Evolutionary conservation across 2,888 invertebrate species (phyloP).

Genomic region (Xanthia icteritia): DNA sequence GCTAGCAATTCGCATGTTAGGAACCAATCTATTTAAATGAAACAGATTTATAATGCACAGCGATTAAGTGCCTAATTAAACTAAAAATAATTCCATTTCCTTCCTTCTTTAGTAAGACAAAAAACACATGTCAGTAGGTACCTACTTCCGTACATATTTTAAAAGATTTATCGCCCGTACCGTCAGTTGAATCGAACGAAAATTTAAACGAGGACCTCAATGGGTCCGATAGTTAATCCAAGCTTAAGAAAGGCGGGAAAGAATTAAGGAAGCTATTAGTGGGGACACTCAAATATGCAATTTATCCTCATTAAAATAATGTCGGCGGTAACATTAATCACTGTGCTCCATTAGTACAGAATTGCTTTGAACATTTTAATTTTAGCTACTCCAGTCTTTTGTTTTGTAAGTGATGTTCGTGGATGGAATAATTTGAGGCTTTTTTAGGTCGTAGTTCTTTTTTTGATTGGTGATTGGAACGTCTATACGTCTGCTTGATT

Average conservation of each 20-base stretch:
- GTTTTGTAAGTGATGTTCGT: slow-evolving; percentile 43
- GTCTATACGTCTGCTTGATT: not conserved
- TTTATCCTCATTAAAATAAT: slow-evolving; percentile 88
- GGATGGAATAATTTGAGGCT: slow-evolving; percentile 33
- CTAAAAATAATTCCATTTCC: not conserved
- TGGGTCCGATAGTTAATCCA: slow-evolving; percentile 72
- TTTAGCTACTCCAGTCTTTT: slow-evolving; percentile 66
- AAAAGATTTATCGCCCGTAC: slow-evolving; percentile 29
- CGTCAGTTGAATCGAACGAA: slow-evolving; percentile 35
- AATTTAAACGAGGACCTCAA: slow-evolving; percentile 48
- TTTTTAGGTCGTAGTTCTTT: slow-evolving; percentile 6
- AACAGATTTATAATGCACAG: not conserved
- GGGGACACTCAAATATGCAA: slow-evolving; percentile 84
- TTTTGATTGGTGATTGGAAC: not conserved
- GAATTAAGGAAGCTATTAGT: slow-evolving; percentile 83
- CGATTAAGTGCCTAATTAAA: not conserved
- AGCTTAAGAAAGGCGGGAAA: slow-evolving; percentile 75
- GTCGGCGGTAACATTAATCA: slow-evolving; percentile 85
- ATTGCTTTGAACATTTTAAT: slow-evolving; percentile 81
- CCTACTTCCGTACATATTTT: not conserved
- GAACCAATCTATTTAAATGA: not conserved
- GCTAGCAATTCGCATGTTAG: not conserved
- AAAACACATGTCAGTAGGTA: not conserved
- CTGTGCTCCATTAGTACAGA: slow-evolving; percentile 84
- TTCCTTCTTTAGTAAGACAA: slow-evolving; percentile 7